Evolutionary conservation across 2,888 invertebrate genomes (phyloP).

Genomic region (Synergus itoensis): DNA sequence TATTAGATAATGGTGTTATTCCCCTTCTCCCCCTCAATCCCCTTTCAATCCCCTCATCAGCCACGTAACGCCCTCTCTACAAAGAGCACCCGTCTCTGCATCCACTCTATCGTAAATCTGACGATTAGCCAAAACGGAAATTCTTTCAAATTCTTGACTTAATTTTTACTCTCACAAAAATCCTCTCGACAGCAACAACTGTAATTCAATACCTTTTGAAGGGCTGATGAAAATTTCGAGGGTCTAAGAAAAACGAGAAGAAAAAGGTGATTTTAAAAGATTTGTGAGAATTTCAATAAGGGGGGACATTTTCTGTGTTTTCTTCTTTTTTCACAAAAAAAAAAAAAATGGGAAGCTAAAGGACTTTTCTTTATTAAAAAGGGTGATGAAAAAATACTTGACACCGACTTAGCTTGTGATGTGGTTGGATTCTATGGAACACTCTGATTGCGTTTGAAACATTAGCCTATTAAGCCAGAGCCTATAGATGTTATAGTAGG

Average conservation of each 20-base stretch:
- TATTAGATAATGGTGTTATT: conserved; percentile 76
- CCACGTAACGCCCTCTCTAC: conserved; percentile 63
- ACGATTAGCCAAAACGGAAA: conserved; percentile 14
- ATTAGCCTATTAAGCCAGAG: conserved; percentile 53
- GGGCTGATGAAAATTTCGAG: not conserved
- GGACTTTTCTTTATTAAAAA: not conserved
- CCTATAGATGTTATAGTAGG: conserved; percentile 48
- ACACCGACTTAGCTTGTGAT: conserved; percentile 5
- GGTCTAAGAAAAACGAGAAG: too few relatives aligned
- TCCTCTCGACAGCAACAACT: not conserved
- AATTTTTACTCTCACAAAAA: not conserved
- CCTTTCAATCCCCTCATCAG: conserved; percentile 57
- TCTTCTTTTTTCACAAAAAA: not conserved
- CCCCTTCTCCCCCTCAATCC: conserved; percentile 59
- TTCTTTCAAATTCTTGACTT: not conserved
- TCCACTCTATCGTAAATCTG: conserved; percentile 48
- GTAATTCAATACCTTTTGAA: not conserved
- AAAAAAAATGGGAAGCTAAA: not conserved
- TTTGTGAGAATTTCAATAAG: too few relatives aligned
- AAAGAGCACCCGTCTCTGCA: conserved; percentile 64
- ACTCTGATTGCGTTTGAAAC: conserved; percentile 64
- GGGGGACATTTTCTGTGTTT: not conserved
- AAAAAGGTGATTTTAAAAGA: too few relatives aligned
- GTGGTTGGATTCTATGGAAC: conserved; percentile 44
- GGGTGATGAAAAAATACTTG: not conserved